Conservation (phyloP, 2,113 vertebrate genomes). For the Pseudorasbora parva region DNA sequence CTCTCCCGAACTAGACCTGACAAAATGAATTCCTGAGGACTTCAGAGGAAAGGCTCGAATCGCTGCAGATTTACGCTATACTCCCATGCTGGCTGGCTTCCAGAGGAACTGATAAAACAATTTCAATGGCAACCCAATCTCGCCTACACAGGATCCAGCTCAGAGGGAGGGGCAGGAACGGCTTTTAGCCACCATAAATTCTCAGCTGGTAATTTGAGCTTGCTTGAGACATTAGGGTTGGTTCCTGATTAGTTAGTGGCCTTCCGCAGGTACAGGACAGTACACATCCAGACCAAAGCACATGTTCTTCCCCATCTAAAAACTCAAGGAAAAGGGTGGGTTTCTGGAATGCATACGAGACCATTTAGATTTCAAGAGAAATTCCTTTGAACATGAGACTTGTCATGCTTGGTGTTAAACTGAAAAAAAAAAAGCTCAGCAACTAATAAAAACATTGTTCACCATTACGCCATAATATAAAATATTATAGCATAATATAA, state of each 20-base stretch:
- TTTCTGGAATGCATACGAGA: background rate
- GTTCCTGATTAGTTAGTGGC: slow-evolving; percentile 65
- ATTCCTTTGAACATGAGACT: background rate
- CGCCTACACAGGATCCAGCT: slow-evolving; percentile 48
- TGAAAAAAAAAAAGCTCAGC: background rate
- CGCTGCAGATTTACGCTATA: slow-evolving; percentile 58
- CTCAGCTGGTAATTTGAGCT: slow-evolving; percentile 53
- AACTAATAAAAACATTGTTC: background rate
- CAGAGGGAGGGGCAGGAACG: slow-evolving; percentile 47
- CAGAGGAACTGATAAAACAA: slow-evolving; percentile 65
- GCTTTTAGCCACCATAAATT: slow-evolving; percentile 66
- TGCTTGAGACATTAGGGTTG: slow-evolving; percentile 44
- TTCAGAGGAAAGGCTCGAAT: slow-evolving; percentile 60
- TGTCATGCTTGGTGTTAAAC: background rate
- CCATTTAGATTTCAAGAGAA: slow-evolving; percentile 9
- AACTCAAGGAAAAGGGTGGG: background rate
- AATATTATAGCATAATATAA: background rate
- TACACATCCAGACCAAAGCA: background rate
- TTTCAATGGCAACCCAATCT: slow-evolving; percentile 66
- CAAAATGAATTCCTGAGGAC: slow-evolving; percentile 57
- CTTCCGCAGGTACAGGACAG: background rate
- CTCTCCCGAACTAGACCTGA: slow-evolving; percentile 58
- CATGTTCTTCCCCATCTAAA: background rate
- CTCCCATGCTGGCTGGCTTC: slow-evolving; percentile 62
- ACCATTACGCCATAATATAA: background rate